phyloP scores from a whole-genome alignment of 2,113 vertebrate genomes.

The Bostrychus sinensis region DNA sequence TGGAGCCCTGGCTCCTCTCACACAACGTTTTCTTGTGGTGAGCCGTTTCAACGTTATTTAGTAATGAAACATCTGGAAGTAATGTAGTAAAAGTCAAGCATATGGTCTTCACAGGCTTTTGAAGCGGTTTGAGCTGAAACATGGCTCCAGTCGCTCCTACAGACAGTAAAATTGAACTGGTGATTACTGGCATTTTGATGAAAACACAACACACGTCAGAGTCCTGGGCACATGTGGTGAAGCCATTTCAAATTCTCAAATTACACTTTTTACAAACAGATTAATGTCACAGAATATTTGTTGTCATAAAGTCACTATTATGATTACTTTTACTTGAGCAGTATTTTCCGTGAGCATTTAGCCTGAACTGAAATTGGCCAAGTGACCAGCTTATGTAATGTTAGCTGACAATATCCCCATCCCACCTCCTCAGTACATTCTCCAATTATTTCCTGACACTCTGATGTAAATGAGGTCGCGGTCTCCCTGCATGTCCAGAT shows the following conservation, averaged over 20 bases:
- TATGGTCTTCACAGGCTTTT: slow-evolving; percentile 55
- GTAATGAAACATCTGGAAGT: slow-evolving; percentile 77
- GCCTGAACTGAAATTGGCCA: slow-evolving; percentile 31
- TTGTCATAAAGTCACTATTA: slow-evolving; percentile 65
- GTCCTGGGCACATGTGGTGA: slow-evolving; percentile 62
- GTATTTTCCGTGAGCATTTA: slow-evolving; percentile 29
- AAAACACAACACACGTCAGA: slow-evolving; percentile 59
- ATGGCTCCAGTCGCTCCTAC: slow-evolving; percentile 56
- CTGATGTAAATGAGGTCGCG: slow-evolving; percentile 78
- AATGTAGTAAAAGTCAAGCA: slow-evolving; percentile 67
- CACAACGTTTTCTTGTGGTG: slow-evolving; percentile 53
- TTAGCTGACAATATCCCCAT: slow-evolving; percentile 46
- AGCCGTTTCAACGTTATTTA: slow-evolving; percentile 62
- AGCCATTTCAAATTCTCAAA: slow-evolving; percentile 66
- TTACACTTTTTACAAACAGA: slow-evolving; percentile 63
- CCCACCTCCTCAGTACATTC: slow-evolving; percentile 71
- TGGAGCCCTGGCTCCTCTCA: slow-evolving; percentile 43
- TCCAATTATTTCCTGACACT: slow-evolving; percentile 78
- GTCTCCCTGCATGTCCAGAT: slow-evolving; percentile 76
- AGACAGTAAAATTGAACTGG: slow-evolving; percentile 62
- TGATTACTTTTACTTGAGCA: slow-evolving; percentile 55
- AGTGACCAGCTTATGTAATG: slow-evolving; percentile 53
- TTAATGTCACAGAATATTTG: slow-evolving; percentile 66
- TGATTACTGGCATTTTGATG: slow-evolving; percentile 72
- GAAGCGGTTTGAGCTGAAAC: slow-evolving; percentile 68